phyloP scores from a whole-genome alignment of 2,888 invertebrate genomes.

The Eupithecia inturbata region DNA sequence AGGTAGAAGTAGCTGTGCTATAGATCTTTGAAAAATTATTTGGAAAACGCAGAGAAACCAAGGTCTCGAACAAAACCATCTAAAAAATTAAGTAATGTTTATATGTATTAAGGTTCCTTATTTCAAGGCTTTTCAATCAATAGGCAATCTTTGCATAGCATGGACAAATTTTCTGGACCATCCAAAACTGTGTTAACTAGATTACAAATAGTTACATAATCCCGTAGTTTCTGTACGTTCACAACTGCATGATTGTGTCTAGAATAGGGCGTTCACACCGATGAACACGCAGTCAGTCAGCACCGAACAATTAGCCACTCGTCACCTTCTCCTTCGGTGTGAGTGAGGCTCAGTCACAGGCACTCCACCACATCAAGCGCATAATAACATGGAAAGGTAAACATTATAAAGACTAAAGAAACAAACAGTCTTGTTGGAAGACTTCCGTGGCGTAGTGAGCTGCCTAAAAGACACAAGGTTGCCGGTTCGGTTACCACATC shows the following conservation, averaged over 20 bases:
- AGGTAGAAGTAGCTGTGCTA: neutral
- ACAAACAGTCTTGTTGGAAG: neutral
- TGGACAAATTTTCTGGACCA: too few species aligned
- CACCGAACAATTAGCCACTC: constrained; percentile 39
- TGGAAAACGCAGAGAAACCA: neutral
- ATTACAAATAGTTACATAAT: neutral
- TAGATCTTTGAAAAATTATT: neutral
- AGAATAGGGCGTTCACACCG: constrained; percentile 38
- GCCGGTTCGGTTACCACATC: neutral
- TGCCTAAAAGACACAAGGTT: neutral
- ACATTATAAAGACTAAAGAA: neutral
- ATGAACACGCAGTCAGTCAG: constrained; percentile 26
- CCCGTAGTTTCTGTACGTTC: neutral
- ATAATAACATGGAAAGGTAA: constrained; percentile 6
- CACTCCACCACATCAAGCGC: constrained; percentile 20
- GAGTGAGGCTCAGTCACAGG: constrained; percentile 36
- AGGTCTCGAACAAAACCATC: neutral
- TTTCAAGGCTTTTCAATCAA: too few species aligned
- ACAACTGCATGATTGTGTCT: neutral
- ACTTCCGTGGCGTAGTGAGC: neutral
- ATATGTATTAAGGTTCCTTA: too few species aligned
- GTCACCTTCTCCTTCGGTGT: constrained; percentile 32
- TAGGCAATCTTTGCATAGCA: too few species aligned
- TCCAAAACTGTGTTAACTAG: neutral
- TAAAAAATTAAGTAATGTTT: neutral